Conservation (phyloP, 2,888 invertebrate species). For the Scaptomyza caliginosa region DNA sequence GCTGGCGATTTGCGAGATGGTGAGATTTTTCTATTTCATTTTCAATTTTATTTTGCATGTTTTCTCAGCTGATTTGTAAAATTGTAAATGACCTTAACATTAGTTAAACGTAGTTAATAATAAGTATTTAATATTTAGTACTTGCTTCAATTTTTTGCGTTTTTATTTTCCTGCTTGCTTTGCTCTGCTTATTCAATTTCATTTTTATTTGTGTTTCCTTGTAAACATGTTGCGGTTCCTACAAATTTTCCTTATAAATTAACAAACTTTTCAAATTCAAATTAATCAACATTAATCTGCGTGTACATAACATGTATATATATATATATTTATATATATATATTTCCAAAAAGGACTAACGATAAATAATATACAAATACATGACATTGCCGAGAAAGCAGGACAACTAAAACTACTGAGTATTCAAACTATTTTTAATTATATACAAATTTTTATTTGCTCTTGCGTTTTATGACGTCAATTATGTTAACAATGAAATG, state of each 20-base stretch:
- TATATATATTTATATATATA: constrained; percentile 29
- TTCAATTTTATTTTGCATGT: constrained; percentile 33
- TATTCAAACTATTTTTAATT: constrained; percentile 30
- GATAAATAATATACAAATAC: constrained; percentile 40
- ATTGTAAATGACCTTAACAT: not conserved
- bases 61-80: constrained; percentile 19
- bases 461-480: constrained; percentile 39
- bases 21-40: constrained; percentile 81
- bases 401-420: constrained; percentile 69
- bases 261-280: constrained; percentile 58
- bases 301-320: constrained; percentile 3
- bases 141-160: constrained; percentile 23
- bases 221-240: constrained; percentile 72
- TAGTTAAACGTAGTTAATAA: constrained; percentile 1
- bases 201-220: constrained; percentile 44
- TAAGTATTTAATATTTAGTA: constrained; percentile 6
- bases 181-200: constrained; percentile 43
- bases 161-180: constrained; percentile 40
- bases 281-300: constrained; percentile 50
- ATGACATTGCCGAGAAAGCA: constrained; percentile 83
- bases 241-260: constrained; percentile 52
- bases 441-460: constrained; percentile 48
- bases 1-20: constrained; percentile 96
- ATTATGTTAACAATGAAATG: constrained; percentile 21
- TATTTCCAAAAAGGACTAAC: constrained; percentile 35